These are phyloP conservation scores for Astatoreochromis straeleni DNA, from an alignment of 2,113 vertebrate genomes.

Conservation along the genomic window DNA sequence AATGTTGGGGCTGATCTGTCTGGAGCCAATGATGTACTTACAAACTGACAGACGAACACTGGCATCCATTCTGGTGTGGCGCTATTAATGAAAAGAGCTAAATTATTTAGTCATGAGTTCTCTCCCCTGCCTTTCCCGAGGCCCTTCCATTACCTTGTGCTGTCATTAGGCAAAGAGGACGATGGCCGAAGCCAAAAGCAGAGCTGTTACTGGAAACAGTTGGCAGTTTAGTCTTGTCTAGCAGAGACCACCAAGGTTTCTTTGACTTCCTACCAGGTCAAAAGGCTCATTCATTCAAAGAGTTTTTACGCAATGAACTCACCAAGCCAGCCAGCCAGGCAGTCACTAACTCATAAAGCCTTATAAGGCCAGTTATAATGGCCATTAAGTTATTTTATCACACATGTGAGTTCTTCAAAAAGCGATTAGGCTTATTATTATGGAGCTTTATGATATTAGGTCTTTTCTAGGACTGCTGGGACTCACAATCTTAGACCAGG, in stretches of 20 bases:
- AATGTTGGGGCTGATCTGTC: background rate
- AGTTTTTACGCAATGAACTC: background rate
- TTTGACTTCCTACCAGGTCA: slow-evolving; percentile 35
- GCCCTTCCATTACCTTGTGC: slow-evolving; percentile 25
- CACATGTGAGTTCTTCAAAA: background rate
- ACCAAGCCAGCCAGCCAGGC: background rate
- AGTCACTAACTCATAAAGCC: background rate
- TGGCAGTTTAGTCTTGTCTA: slow-evolving; percentile 44
- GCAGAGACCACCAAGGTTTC: slow-evolving; percentile 49
- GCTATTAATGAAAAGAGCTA: background rate
- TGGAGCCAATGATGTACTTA: background rate
- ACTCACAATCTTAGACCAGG: background rate
- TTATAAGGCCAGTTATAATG: background rate
- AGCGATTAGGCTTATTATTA: slow-evolving; percentile 10
- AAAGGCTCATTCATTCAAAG: slow-evolving; percentile 46
- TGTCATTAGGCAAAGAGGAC: slow-evolving; percentile 39
- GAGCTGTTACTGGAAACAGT: slow-evolving; percentile 51
- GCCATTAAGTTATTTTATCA: slow-evolving; percentile 1
- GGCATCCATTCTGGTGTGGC: background rate
- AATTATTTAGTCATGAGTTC: background rate
- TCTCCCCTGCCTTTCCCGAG: background rate
- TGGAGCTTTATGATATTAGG: background rate
- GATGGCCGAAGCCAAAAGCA: slow-evolving; percentile 24
- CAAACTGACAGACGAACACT: background rate
- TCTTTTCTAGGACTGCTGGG: background rate